phyloP scores from a whole-genome alignment of 2,888 invertebrate species.

The Gymnosoma rotundatum region DNA sequence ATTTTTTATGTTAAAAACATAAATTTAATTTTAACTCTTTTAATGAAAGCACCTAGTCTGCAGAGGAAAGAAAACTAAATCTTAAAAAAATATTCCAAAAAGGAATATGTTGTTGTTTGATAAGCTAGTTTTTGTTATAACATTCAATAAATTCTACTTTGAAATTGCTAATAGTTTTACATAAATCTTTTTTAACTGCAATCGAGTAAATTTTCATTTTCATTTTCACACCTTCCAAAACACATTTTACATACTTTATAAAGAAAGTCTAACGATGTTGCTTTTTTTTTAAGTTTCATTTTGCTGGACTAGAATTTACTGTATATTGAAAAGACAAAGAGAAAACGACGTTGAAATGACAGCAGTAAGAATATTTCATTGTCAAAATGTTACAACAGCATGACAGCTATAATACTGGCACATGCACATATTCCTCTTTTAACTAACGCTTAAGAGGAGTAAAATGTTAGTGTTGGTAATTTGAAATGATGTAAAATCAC shows the following conservation, averaged over 20 bases:
- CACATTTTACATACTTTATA: slow-evolving; percentile 76
- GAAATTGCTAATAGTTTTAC: slow-evolving; percentile 28
- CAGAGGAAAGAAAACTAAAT: too few species aligned
- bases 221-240: slow-evolving; percentile 80
- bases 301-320: slow-evolving; percentile 31
- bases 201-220: slow-evolving; percentile 79
- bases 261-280: slow-evolving; percentile 3
- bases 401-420: slow-evolving; percentile 52
- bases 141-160: slow-evolving; percentile 3
- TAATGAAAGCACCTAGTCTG: too few species aligned
- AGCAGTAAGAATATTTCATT: slow-evolving; percentile 79
- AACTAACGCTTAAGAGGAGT: slow-evolving; percentile 10
- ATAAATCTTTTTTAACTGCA: slow-evolving; percentile 33
- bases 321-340: slow-evolving; percentile 39
- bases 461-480: slow-evolving; percentile 1
- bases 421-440: slow-evolving; percentile 33
- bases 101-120: too few species aligned
- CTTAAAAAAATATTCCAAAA: too few species aligned
- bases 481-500: slow-evolving; percentile 2
- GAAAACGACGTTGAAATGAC: slow-evolving; percentile 34
- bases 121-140: too few species aligned
- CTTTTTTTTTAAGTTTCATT: slow-evolving; percentile 64
- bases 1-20: too few species aligned
- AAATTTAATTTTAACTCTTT: too few species aligned
- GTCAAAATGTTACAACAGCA: slow-evolving; percentile 75